A percentile compares a stretch with the other conserved stretches of the same genome.
phyloP scores from a whole-genome alignment of 2,888 invertebrate genomes.

The Eilema depressum region DNA sequence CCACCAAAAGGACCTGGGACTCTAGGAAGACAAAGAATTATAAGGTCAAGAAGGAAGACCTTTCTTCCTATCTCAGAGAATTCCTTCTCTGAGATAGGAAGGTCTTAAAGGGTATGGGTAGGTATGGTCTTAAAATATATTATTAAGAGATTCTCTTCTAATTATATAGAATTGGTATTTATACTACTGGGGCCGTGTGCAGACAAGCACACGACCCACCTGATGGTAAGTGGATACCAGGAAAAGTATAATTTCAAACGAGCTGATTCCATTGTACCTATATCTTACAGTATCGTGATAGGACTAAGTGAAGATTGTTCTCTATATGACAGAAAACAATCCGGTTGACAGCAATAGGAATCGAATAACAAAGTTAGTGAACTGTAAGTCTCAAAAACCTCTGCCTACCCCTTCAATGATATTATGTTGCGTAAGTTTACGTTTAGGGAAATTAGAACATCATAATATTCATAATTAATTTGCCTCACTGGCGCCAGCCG shows the following conservation, averaged over 20 bases:
- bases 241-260: background rate
- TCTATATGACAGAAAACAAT: too few species aligned
- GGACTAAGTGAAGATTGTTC: too few species aligned
- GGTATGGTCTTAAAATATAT: too few species aligned
- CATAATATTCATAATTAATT: slow-evolving; percentile 32
- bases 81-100: too few species aligned
- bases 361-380: too few species aligned
- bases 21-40: background rate
- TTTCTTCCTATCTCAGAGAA: background rate
- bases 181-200: too few species aligned
- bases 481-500: slow-evolving; percentile 40
- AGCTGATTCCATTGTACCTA: background rate
- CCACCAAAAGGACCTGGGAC: too few species aligned
- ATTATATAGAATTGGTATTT: background rate
- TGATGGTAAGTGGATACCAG: too few species aligned
- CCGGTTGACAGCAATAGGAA: background rate
- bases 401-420: background rate
- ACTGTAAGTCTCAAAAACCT: background rate
- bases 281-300: too few species aligned
- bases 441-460: slow-evolving; percentile 35
- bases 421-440: background rate
- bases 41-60: background rate
- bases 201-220: too few species aligned
- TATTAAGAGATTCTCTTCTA: background rate
- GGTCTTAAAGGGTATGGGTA: too few species aligned